phyloP scores from a whole-genome alignment of 2,888 invertebrate species.

The Diplolepis rosae region DNA sequence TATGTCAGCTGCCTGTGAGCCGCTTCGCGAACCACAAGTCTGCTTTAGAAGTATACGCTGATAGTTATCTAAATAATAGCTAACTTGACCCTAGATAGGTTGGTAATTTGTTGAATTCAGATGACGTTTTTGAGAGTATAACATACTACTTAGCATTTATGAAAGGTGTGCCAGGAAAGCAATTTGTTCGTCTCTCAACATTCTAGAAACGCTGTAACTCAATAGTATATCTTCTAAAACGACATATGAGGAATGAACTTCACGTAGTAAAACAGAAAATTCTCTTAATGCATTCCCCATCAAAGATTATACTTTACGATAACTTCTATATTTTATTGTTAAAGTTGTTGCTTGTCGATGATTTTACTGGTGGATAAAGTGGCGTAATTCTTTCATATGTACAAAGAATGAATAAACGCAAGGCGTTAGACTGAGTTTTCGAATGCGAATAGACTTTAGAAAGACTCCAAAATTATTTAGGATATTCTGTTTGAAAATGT shows the following conservation, averaged over 20 bases:
- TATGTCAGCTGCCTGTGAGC: conserved; percentile 46
- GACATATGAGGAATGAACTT: conserved; percentile 34
- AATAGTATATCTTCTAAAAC: conserved; percentile 40
- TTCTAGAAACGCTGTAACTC: conserved; percentile 27
- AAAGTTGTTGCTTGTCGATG: conserved; percentile 21
- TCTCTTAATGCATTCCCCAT: conserved; percentile 65
- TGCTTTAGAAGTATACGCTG: conserved; percentile 45
- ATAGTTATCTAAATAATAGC: conserved; percentile 49
- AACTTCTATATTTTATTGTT: conserved; percentile 17
- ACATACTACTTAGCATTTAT: conserved; percentile 45
- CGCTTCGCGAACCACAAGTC: conserved; percentile 7
- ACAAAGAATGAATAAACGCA: conserved; percentile 8
- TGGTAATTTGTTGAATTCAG: conserved; percentile 61
- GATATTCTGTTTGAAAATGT: conserved; percentile 15
- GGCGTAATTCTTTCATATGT: conserved; percentile 23
- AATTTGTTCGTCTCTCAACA: background rate
- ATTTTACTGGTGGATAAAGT: conserved; percentile 11
- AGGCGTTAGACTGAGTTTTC: conserved; percentile 34
- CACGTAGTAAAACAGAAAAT: conserved; percentile 39
- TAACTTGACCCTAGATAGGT: conserved; percentile 60
- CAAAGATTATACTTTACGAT: conserved; percentile 62
- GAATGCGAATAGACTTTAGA: conserved; percentile 33
- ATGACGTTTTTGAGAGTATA: conserved; percentile 43
- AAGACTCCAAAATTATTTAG: conserved; percentile 6
- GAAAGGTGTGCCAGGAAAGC: background rate